Conservation (phyloP, 2,888 invertebrate species). For the Ophonus ardosiacus region DNA sequence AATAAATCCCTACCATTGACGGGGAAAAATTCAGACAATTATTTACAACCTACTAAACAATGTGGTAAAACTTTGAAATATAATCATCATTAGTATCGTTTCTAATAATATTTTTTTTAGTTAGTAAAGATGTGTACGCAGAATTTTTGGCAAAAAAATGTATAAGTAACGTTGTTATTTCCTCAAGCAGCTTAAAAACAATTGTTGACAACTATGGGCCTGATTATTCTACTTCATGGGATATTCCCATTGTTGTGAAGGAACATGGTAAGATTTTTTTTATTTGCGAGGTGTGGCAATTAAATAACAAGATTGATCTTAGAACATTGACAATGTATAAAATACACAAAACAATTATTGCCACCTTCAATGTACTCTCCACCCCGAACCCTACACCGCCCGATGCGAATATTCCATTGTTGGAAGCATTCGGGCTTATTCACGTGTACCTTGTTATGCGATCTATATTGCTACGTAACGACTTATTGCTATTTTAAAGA, state of each 20-base stretch:
- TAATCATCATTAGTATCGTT: not conserved
- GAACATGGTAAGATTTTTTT: slow-evolving; percentile 55
- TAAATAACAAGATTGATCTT: no score
- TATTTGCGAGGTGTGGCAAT: not conserved
- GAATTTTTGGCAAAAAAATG: slow-evolving; percentile 67
- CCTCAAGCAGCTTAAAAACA: slow-evolving; percentile 71
- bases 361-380: no score
- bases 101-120: slow-evolving; percentile 57
- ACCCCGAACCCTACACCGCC: no score
- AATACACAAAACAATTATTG: no score
- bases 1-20: slow-evolving; percentile 13
- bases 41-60: not conserved
- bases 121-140: slow-evolving; percentile 71
- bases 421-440: no score
- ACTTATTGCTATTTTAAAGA: no score
- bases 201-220: slow-evolving; percentile 69
- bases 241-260: slow-evolving; percentile 71
- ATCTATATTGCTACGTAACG: no score
- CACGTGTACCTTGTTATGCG: no score
- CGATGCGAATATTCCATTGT: no score
- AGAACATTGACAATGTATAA: no score
- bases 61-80: not conserved
- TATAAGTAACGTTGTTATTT: slow-evolving; percentile 71
- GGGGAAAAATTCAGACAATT: not conserved
- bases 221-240: slow-evolving; percentile 70